Evolutionary conservation across 2,797 vertebrate species (phyloP), one percentile per base, ranked within the genome.

Genomic region (Micrastur ruficollis): DNA sequence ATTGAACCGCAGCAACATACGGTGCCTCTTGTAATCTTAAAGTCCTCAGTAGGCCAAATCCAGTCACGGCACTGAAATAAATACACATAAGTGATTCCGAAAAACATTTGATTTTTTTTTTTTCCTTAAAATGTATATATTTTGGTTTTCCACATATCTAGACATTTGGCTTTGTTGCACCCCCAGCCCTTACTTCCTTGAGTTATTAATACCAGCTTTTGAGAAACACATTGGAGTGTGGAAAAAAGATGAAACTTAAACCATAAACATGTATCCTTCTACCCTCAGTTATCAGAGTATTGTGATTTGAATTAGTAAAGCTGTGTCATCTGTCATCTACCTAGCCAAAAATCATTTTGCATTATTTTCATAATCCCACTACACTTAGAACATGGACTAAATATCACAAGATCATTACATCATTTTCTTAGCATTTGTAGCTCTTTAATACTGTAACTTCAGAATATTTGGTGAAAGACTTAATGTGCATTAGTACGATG

Each of bases 381-480:
- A 67, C 40, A 65, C 34, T 23, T 87, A 85, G 5, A 76, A n/a
- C 15, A 7, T 68, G 83, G 58, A 49, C 59, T 85, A 79, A 89
- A 52, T 91, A 85, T 96, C 87, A 95, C 52, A 83, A 86, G 90
- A 90, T 92, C 56, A 74, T 95, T 56, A 82, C 50, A 29, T 96
- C 89, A 95, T 84, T 94, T 87, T 96, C 61, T 74, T 72, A 94
- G 93, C 91, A 88, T 96, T 93, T 92, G 84, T 92, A 87, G 79
- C 29, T 93, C 71, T 72, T 95, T 67, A 63, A 46, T 96, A 18
- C 34, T 72, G 20, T 84, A 82, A 94, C 72, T 95, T 91, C 66
- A 84, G 92, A 94, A 90, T 93, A 58, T 93, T 96, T 92, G 59
- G 72, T 83, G 86, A 93, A 94, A 89, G 40, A 29, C 90, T 95